phyloP scores from a whole-genome alignment of 2,888 invertebrate genomes.

The Chymomyza amoena region DNA sequence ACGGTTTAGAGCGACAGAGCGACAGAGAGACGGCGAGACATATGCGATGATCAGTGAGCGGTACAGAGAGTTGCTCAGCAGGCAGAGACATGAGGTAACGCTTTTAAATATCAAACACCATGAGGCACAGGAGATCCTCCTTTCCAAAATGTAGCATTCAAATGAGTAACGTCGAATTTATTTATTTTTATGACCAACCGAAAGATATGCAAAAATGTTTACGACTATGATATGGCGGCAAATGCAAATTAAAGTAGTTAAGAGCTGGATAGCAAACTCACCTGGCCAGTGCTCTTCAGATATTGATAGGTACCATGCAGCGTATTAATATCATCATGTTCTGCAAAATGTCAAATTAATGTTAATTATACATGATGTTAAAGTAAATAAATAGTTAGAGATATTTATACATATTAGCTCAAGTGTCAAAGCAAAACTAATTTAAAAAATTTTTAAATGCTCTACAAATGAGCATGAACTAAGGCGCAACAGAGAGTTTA shows the following conservation, averaged over 20 bases:
- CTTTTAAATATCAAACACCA: slow-evolving; percentile 77
- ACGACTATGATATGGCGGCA: slow-evolving; percentile 48
- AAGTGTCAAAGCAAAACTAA: too few species aligned
- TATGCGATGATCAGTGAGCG: slow-evolving; percentile 2
- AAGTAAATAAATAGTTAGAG: neutral
- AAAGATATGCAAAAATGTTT: slow-evolving; percentile 50
- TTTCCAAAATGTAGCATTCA: slow-evolving; percentile 19
- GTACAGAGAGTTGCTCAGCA: slow-evolving; percentile 29
- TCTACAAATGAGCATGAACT: neutral
- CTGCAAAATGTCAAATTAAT: slow-evolving; percentile 56
- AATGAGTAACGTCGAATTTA: slow-evolving; percentile 54
- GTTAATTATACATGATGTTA: neutral
- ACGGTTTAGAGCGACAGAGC: slow-evolving; percentile 14
- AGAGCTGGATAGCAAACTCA: slow-evolving; percentile 71
- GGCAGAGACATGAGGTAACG: slow-evolving; percentile 21
- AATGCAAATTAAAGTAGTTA: slow-evolving; percentile 27
- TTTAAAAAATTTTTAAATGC: neutral
- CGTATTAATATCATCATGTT: slow-evolving; percentile 74
- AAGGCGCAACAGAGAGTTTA: neutral
- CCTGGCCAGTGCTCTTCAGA: slow-evolving; percentile 83
- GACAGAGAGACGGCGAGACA: slow-evolving; percentile 20
- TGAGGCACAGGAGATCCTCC: slow-evolving; percentile 40
- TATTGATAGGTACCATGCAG: slow-evolving; percentile 79
- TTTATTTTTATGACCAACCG: slow-evolving; percentile 45
- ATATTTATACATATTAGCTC: too few species aligned